Evolutionary conservation across 37 sponge, comb jelly and placozoan genomes (phyloP), one percentile per base, ranked within the genome.

Genomic region (Geodia barretti): DNA sequence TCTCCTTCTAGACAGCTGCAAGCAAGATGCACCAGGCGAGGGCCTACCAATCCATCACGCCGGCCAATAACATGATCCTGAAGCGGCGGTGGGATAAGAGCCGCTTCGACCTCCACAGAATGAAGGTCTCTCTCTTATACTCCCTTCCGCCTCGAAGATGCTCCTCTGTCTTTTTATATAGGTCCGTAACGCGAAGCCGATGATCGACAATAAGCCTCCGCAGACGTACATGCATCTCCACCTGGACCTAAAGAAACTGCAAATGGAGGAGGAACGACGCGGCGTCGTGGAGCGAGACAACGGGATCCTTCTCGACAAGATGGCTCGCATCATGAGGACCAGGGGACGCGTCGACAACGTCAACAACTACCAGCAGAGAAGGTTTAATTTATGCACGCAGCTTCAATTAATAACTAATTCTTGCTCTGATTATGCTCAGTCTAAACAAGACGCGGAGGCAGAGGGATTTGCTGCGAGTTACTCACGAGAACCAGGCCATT

Each of bases 201-300:
- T 95, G 42, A 87, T 96, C 72, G 97, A 98, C 80, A 95, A 91
- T 72, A 90, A 87, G 29, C 79, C 97, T 34, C 96, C 99, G 29
- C 64, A 82, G 62, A 90, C 89, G 0, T 94, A 96, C 86, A 83
- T 93, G 84, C 94, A 97, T 64, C 70, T 87, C 25, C 95, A 83
- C 42, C 47, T 88, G 39, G 96, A 90, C n/a, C 63, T 90, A 73
- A 98, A 96, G 93, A 94, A 94, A 69, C 54, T 85, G 31, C 95
- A 96, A 62, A 84, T 94, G 83, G 94, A 95, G 81, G 94, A 88
- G 77, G 96, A 95, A 72, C 73, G 96, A 37, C 73, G 83, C 59
- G 90, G 87, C 4, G 89, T 67, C 14, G 82, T 98, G 3, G 90
- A 95, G 69, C 71, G 94, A 54, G 96, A 95, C 77, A 98, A 98